Conservation (phyloP, 1,140 invertebrate genomes). For the Drosophila busckii region DNA sequence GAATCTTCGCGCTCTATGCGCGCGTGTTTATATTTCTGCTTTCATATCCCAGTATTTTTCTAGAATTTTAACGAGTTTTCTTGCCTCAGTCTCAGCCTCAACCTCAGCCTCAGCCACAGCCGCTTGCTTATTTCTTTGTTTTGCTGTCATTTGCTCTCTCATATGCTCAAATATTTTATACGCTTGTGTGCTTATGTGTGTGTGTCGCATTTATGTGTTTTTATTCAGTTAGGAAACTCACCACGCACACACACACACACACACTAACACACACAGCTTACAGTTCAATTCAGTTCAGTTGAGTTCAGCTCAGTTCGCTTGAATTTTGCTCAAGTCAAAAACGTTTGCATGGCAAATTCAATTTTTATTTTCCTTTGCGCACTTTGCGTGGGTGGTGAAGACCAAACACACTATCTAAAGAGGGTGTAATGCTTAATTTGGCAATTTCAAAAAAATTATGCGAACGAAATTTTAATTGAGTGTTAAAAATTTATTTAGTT, state of each 20-base stretch:
- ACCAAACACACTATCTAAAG: no score
- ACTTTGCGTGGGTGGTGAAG: no score
- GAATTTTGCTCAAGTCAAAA: background rate
- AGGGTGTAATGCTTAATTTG: no score
- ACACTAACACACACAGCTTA: slow-evolving; percentile 33
- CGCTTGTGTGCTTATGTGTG: background rate
- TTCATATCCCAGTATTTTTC: background rate
- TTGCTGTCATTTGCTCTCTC: slow-evolving; percentile 57
- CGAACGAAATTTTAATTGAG: no score
- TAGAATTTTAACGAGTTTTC: slow-evolving; percentile 51
- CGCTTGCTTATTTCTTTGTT: slow-evolving; percentile 63
- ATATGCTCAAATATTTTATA: slow-evolving; percentile 21
- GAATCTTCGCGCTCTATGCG: slow-evolving; percentile 59
- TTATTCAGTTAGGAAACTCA: slow-evolving; percentile 41
- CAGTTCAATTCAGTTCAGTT: slow-evolving; percentile 11
- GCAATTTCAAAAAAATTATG: no score
- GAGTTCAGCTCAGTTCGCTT: slow-evolving; percentile 20
- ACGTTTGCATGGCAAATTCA: slow-evolving; percentile 55
- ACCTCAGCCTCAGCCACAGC: slow-evolving; percentile 18
- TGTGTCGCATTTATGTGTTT: slow-evolving; percentile 1
- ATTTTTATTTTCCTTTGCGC: no score
- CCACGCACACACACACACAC: slow-evolving; percentile 51
- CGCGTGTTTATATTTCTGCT: slow-evolving; percentile 31
- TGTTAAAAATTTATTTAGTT: no score
- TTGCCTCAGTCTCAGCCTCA: slow-evolving; percentile 22